Conservation (phyloP, 2,797 vertebrate species). For the Enoplosus armatus region DNA sequence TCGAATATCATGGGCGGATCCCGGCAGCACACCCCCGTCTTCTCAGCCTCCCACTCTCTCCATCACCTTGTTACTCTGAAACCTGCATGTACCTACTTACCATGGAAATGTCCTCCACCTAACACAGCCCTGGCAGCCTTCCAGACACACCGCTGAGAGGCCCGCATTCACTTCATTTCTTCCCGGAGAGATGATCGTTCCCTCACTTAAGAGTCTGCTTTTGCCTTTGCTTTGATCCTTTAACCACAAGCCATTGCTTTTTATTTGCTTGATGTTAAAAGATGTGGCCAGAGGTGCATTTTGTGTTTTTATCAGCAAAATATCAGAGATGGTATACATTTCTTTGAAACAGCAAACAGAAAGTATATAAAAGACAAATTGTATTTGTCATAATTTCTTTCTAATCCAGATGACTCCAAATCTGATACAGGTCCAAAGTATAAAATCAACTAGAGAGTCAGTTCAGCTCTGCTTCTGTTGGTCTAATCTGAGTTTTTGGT, state of each 20-base stretch:
- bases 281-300: slow-evolving; percentile 29
- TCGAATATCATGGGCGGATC: slow-evolving; percentile 48
- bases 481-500: slow-evolving; percentile 29
- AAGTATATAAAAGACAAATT: slow-evolving; percentile 18
- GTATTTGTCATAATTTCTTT: slow-evolving; percentile 13
- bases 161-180: slow-evolving; percentile 40
- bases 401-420: slow-evolving; percentile 18
- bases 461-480: slow-evolving; percentile 22
- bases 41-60: slow-evolving; percentile 46
- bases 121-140: slow-evolving; percentile 41
- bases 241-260: slow-evolving; percentile 52
- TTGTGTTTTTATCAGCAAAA: slow-evolving; percentile 47
- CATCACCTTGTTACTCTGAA: slow-evolving; percentile 57
- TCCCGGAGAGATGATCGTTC: slow-evolving; percentile 38
- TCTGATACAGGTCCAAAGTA: slow-evolving; percentile 4
- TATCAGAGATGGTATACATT: slow-evolving; percentile 29
- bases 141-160: slow-evolving; percentile 30
- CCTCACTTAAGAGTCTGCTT: slow-evolving; percentile 39
- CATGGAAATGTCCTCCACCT: slow-evolving; percentile 56
- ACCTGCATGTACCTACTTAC: slow-evolving; percentile 63
- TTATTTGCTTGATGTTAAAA: slow-evolving; percentile 56
- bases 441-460: slow-evolving; percentile 16
- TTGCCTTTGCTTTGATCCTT: slow-evolving; percentile 59
- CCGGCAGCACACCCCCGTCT: slow-evolving; percentile 29
- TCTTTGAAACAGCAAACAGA: too few relatives aligned